Conservation (phyloP, 2,113 vertebrate genomes). For the Pungitius pungitius region DNA sequence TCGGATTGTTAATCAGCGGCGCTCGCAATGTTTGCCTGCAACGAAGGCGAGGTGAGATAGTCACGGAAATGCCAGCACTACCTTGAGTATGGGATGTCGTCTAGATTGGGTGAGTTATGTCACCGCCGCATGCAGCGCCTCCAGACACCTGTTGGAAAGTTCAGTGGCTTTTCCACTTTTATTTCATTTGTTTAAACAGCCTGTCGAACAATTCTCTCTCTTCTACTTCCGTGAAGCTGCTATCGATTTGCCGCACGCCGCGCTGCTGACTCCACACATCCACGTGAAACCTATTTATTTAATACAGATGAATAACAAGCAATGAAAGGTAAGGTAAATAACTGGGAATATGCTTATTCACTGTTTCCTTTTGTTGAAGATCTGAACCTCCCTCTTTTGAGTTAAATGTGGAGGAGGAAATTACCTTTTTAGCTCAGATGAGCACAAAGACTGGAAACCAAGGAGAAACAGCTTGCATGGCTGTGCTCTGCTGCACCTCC, state of each 20-base stretch:
- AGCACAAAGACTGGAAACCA: not conserved
- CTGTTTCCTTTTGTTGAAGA: not conserved
- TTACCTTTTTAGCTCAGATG: not conserved
- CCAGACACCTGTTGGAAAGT: constrained; percentile 38
- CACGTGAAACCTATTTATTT: not conserved
- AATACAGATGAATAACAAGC: not conserved
- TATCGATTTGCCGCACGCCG: constrained; percentile 58
- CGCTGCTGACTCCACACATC: constrained; percentile 9
- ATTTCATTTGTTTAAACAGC: constrained; percentile 51
- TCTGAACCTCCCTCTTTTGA: not conserved
- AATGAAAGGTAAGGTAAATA: not conserved
- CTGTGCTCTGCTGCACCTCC: not conserved
- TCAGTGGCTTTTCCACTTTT: constrained; percentile 34
- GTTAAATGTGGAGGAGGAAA: not conserved
- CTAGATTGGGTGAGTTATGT: constrained; percentile 41
- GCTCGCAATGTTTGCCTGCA: constrained; percentile 15
- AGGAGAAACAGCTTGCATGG: not conserved
- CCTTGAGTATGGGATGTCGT: constrained; percentile 35
- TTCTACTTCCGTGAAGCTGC: constrained; percentile 28
- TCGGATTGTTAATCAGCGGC: constrained; percentile 54
- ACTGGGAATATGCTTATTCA: not conserved
- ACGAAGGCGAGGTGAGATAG: constrained; percentile 17
- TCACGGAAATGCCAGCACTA: constrained; percentile 32
- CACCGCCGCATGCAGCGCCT: constrained; percentile 17
- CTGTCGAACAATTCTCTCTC: constrained; percentile 34